Conservation (phyloP, 2,888 invertebrate genomes). For the Sthenelais limicola region DNA sequence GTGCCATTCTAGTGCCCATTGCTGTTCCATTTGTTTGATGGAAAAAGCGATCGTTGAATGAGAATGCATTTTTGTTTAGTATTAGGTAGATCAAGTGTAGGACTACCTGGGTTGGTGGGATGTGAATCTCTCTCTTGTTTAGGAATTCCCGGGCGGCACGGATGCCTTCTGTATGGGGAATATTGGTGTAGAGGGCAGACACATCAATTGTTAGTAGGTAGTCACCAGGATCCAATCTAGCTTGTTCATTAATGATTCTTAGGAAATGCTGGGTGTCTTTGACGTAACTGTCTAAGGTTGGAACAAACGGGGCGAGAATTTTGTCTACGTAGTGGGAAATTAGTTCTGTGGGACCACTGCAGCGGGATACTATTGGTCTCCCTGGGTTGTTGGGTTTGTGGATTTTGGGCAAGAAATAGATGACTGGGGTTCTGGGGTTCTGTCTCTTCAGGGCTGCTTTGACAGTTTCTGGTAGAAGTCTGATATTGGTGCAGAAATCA, state of each 20-base stretch:
- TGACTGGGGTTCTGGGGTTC: neutral
- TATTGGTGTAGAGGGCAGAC: slow-evolving; percentile 11
- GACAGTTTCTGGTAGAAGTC: neutral
- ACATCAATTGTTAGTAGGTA: slow-evolving; percentile 7
- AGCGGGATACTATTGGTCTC: neutral
- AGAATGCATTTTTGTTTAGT: slow-evolving; percentile 43
- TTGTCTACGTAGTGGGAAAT: slow-evolving; percentile 4
- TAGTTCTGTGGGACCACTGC: neutral
- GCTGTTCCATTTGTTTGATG: slow-evolving; percentile 47
- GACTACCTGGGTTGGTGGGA: neutral
- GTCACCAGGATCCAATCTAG: neutral
- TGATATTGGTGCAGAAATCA: no score
- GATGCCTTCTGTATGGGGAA: slow-evolving; percentile 11
- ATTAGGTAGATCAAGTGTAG: neutral
- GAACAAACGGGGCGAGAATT: neutral
- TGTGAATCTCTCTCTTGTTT: neutral
- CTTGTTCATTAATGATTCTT: neutral
- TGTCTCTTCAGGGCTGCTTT: neutral
- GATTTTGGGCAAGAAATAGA: slow-evolving; percentile 9
- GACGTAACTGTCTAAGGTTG: neutral
- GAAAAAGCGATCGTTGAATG: slow-evolving; percentile 43
- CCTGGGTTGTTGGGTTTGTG: slow-evolving; percentile 3
- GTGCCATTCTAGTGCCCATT: slow-evolving; percentile 51
- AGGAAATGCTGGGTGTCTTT: neutral
- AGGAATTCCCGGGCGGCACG: neutral